Base-by-base conservation (phyloP, 2,888 invertebrate genomes). In the Alviniconcha strummeri region DNA sequence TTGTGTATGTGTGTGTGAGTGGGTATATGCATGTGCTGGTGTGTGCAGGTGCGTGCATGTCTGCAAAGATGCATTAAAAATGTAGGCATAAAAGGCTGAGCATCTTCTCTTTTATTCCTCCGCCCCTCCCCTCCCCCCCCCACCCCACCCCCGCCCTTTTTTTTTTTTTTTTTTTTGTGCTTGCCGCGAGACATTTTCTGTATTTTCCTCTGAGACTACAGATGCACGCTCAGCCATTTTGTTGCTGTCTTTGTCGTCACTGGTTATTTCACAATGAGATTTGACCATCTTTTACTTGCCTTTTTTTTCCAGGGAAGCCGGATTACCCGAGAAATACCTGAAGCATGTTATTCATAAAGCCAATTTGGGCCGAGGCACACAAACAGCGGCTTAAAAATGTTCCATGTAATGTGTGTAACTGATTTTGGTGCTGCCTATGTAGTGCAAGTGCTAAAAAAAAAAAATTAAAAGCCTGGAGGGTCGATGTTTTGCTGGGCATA, bases 281-380 rank as follows among this genome's bases (percentile, higher is more conserved):
- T 64, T 15, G 15, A 13, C 64, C 64, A 4, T 15, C 9, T 64
- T 9, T 64, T 64, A 4, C 64, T 13, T 13, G 64, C 15, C 15
- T 9, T 64, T 75, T 69, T 74, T 36, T 84, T 89, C 82, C 91
- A 93, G 93, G 86, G 88, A 88, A 83, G 92, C 92, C 76, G 93
- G 93, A 60, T 92, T 93, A 80, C 92, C 92, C 17, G 93, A 93
- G 84, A 93, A 92, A 88, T 93, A 93, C 86, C 89, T 93, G 71
- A 86, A 89, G 36, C 92, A 93, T 86, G 92, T 93, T 79, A 92
- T 93, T 82, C 90, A 93, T 85, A 93, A 92, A 88, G 91, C 93
- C 78, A 89, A 84, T 87, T 89, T 75, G 86, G 84, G 57, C 11
- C 13, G 9, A 7, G 36, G n/a, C 77, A 11, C 36, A 7, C 55